These are phyloP conservation scores for Gryon sp. DNA, from an alignment of 1,140 invertebrate species.

Conservation along the genomic window DNA sequence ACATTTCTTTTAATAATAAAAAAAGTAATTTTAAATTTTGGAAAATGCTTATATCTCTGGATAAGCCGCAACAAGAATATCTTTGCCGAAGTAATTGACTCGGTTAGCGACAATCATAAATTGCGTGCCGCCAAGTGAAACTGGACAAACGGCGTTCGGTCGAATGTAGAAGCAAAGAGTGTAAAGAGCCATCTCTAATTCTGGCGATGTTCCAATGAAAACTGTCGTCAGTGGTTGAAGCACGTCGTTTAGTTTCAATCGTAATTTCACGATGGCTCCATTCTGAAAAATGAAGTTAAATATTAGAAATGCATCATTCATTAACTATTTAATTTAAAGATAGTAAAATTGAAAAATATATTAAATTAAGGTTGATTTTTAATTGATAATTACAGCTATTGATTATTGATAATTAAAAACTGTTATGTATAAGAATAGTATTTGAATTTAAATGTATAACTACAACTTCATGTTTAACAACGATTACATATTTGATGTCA, in stretches of 20 bases:
- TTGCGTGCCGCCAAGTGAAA: conserved; percentile 74
- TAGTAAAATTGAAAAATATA: too few species aligned
- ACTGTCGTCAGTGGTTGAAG: conserved; percentile 81
- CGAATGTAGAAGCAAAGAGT: conserved; percentile 82
- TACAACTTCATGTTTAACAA: too few species aligned
- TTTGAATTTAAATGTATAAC: too few species aligned
- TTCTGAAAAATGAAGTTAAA: conserved; percentile 73
- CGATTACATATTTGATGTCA: too few species aligned
- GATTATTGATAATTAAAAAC: too few species aligned
- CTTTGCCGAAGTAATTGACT: conserved; percentile 77
- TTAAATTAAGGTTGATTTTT: too few species aligned
- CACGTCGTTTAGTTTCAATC: conserved; percentile 79
- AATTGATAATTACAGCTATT: too few species aligned
- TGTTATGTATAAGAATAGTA: too few species aligned
- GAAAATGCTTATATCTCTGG: conserved; percentile 66
- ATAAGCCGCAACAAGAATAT: conserved; percentile 74
- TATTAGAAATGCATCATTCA: too few species aligned
- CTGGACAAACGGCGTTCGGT: conserved; percentile 78
- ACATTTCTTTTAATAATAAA: not conserved
- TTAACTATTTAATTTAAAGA: too few species aligned
- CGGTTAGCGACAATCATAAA: conserved; percentile 76
- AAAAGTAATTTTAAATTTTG: not conserved
- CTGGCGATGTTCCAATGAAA: conserved; percentile 85
- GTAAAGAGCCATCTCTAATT: conserved; percentile 85
- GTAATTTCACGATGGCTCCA: conserved; percentile 78